Evolutionary conservation across 2,113 vertebrate species (phyloP).

Genomic region (Nettapus auritus): DNA sequence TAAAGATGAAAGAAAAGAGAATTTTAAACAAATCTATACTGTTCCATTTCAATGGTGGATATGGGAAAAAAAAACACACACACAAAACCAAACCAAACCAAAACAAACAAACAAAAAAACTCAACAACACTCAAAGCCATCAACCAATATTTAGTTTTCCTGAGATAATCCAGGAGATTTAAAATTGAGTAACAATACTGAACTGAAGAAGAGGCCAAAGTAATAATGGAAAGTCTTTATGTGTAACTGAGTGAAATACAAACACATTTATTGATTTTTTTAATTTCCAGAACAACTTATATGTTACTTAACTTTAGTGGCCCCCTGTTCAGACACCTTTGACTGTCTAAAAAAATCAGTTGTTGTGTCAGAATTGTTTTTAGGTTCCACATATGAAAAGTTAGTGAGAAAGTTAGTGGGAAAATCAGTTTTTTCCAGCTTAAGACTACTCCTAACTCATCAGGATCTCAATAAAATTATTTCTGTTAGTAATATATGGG

Average conservation of each 20-base stretch:
- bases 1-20: background rate
- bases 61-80: background rate
- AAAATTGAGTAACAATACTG: background rate
- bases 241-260: background rate
- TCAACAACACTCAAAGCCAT: background rate
- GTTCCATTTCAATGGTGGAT: background rate
- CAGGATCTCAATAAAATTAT: background rate
- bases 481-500: background rate
- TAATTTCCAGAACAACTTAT: background rate
- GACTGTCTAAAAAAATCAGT: background rate
- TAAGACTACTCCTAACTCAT: background rate
- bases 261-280: background rate
- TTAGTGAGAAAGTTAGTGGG: background rate
- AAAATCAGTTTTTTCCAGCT: background rate
- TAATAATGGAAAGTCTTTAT: background rate
- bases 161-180: background rate
- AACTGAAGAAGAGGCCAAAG: background rate
- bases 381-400: background rate
- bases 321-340: background rate
- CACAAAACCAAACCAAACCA: no score
- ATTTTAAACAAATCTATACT: background rate
- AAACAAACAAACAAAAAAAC: no score
- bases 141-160: background rate
- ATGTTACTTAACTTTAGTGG: background rate
- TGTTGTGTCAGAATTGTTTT: background rate